Base-by-base conservation (phyloP, 2,888 invertebrate genomes). In the Drosophila ustulata region DNA sequence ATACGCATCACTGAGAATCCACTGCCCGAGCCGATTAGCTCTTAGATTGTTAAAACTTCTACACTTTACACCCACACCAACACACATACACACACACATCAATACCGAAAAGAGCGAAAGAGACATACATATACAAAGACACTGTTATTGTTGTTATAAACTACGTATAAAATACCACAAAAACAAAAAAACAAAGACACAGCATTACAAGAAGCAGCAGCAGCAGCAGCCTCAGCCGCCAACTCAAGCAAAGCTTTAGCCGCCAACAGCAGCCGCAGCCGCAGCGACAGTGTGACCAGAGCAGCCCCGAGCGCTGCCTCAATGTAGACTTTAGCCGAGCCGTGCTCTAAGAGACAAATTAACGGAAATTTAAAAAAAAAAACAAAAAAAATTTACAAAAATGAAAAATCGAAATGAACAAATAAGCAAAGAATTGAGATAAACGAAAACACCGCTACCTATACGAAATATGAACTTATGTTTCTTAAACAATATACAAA, bases 1-100 rank as follows among this genome's bases (percentile, higher is more conserved):
- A 92, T 92, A 81, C 92, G 92, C 75, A 92, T 92, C 74, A 92
- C 92, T 56, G 92, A 92, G 82, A 92, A 92, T 87, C 92, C 92
- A 80, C 86, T 92, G 88, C 92, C 92, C 66, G 92, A 92, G 80
- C 90, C 92, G 70, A 91, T 92, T 67, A 91, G 90, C 88, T 92
- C 92, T 84, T 92, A 92, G 87, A 88, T 82, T 81, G 84, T 71
- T 71, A 57, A 66, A 57, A 37, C 5, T 37, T 37, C 39, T 50
- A 80, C 43, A 64, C 56, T n/a, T 43, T 51, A 59, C 39, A 39
- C 39, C 34, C 46, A 80, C 34, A 64, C 52, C 37, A 47, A 63
- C 37, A 69, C 61, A 65, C 37, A 59, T n/a, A 61, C 26, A 59
- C 39, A 39, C 34, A 74, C 59, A 85, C 75, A 77, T 64, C 11